A percentile compares a stretch with the other conserved stretches of the same genome.
Conservation (phyloP, 2,888 invertebrate species). For the Cephus pulcher region DNA sequence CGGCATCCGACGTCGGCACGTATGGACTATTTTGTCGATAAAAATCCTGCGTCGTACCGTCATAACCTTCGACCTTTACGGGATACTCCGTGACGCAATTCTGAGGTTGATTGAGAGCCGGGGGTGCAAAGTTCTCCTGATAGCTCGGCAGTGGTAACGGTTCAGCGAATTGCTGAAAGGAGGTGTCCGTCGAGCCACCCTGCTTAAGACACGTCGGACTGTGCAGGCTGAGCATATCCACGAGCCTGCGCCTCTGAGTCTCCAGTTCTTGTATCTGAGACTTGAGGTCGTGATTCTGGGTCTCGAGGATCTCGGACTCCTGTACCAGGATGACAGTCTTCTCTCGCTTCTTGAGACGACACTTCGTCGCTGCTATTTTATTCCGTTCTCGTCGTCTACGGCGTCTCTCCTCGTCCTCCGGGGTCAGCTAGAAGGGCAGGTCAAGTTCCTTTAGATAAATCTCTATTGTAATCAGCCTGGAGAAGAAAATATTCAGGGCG, state of each 20-base stretch:
- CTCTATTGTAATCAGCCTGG: too few relatives aligned
- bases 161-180: constrained; percentile 62
- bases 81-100: constrained; percentile 60
- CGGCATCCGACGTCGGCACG: constrained; percentile 57
- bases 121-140: constrained; percentile 60
- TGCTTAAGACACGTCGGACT: constrained; percentile 77
- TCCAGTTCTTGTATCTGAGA: constrained; percentile 85
- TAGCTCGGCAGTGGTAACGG: constrained; percentile 57
- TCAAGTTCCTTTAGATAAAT: too few relatives aligned
- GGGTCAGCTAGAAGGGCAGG: constrained; percentile 76
- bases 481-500: too few relatives aligned
- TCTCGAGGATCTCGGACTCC: constrained; percentile 87
- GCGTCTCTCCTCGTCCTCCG: constrained; percentile 91
- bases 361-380: constrained; percentile 95
- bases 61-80: constrained; percentile 61
- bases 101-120: constrained; percentile 53
- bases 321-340: constrained; percentile 86
- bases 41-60: constrained; percentile 49
- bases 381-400: constrained; percentile 89
- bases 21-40: constrained; percentile 58
- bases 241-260: constrained; percentile 80
- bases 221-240: constrained; percentile 84
- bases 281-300: constrained; percentile 87
- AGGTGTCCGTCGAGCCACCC: constrained; percentile 62
- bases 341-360: constrained; percentile 92